Percentiles rank a stretch among this genome's conserved stretches.
Conservation (phyloP, 2,888 invertebrate genomes). For the Malthinus seriepunctatus region DNA sequence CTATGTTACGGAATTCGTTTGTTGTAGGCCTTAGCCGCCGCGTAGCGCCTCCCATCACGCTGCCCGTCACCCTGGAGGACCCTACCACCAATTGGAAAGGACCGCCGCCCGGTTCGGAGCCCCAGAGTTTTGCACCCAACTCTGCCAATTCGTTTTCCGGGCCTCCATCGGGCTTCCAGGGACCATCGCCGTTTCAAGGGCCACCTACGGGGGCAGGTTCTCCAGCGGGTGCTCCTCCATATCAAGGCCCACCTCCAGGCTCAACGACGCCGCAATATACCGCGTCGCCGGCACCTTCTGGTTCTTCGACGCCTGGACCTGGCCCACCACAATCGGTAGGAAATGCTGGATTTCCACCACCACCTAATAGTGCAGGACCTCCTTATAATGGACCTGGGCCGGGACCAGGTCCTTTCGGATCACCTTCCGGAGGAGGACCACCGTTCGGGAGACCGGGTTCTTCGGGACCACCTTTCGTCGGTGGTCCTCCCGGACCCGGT, state of each 20-base stretch:
- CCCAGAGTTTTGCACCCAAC: conserved; percentile 67
- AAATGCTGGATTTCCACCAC: conserved; percentile 59
- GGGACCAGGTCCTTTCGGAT: conserved; percentile 67
- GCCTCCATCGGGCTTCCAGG: conserved; percentile 60
- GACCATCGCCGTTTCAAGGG: conserved; percentile 63
- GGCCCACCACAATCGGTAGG: conserved; percentile 58
- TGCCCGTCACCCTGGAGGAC: conserved; percentile 77
- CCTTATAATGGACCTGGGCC: conserved; percentile 71
- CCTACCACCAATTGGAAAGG: conserved; percentile 80
- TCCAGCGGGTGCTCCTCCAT: conserved; percentile 71
- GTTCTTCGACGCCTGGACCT: conserved; percentile 80
- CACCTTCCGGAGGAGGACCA: conserved; percentile 66
- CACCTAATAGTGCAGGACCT: conserved; percentile 65
- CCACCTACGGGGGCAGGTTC: conserved; percentile 76
- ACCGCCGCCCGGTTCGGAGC: conserved; percentile 67
- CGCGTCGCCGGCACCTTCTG: conserved; percentile 83
- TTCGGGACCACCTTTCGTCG: conserved; percentile 72
- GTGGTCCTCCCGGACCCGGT: conserved; percentile 65
- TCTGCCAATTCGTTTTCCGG: conserved; percentile 65
- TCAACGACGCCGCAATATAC: conserved; percentile 83
- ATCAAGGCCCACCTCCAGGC: conserved; percentile 73
- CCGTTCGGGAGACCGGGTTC: conserved; percentile 68
- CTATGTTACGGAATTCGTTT: conserved; percentile 35
- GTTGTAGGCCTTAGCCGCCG: conserved; percentile 82
- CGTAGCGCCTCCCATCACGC: conserved; percentile 66